Base-by-base conservation (phyloP, 2,888 invertebrate species). In the Herminia tarsipennalis region DNA sequence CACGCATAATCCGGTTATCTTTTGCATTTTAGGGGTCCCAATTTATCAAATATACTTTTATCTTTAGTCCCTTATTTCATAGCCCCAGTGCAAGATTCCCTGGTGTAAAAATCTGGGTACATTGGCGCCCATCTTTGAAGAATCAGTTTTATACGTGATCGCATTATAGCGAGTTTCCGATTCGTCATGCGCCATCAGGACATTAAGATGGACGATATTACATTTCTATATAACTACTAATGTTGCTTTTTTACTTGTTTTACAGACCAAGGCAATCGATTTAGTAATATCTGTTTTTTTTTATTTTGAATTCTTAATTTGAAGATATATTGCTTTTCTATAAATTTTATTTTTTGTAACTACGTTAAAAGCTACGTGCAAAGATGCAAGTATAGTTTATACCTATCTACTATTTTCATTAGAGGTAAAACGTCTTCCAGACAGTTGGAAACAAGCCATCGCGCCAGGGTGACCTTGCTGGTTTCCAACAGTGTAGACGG, bases 91-190 rank as follows among this genome's bases (percentile, higher is more conserved):
- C 10, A 29, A 30, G n/a, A 32, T 38, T 34, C 55, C 53, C 40
- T 50, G 49, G 57, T 54, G 52, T 53, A 58, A 59, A 57, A 55
- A 34, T 56, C 56, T 37, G 33, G 40, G 42, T 41, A 48, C 61
- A 56, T 59, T 40, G 58, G 43, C 58, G 50, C 36, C 49, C 39
- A 40, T 48, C 56, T 51, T 57, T 47, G 43, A 50, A 44, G 68
- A 72, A 73, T 72, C 62, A 54, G 56, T 69, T 68, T 66, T 60
- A 67, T 71, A 78, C 78, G 78, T 76, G 78, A 73, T 62, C 70
- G 64, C 75, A 78, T 81, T 76, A 78, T 64, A 56, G 52, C 60
- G 66, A 75, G 76, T 79, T 81, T 78, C 46, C 73, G 72, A 86
- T 86, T 81, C 71, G 86, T 75, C 76, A 75, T 73, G 78, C 75